Evolutionary conservation across 2,113 vertebrate genomes (phyloP).

Genomic region (Vidua macroura): DNA sequence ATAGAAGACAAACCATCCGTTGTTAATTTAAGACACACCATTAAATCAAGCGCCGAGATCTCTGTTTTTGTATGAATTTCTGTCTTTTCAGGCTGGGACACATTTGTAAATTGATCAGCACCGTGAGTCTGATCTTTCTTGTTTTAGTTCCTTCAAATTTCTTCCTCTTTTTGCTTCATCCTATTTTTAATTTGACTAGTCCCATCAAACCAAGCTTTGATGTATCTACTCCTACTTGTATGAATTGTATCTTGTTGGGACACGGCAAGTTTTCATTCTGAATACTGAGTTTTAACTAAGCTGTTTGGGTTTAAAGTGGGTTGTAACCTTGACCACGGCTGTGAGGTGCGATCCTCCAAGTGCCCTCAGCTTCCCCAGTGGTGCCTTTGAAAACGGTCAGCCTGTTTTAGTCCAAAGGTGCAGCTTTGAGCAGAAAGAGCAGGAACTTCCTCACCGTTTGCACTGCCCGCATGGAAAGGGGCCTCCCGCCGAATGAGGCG

Average conservation of each 20-base stretch:
- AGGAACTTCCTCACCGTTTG: background rate
- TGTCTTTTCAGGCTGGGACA: background rate
- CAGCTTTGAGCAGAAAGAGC: background rate
- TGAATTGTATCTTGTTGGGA: too few species aligned
- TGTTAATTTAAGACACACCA: too few species aligned
- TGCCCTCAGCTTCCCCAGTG: background rate
- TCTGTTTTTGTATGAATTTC: accelerated
- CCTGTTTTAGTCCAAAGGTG: background rate
- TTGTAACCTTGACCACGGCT: accelerated
- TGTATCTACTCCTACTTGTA: background rate
- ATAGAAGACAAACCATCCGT: background rate
- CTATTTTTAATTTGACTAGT: background rate
- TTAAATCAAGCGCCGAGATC: too few species aligned
- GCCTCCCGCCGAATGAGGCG: background rate
- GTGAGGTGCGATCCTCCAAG: background rate
- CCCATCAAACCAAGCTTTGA: background rate
- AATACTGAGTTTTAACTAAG: background rate
- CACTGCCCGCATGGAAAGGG: background rate
- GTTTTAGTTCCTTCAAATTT: background rate
- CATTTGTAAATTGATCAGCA: background rate
- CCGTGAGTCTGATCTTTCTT: too few species aligned
- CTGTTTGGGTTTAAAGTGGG: accelerated
- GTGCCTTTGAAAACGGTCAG: background rate
- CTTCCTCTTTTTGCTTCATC: background rate
- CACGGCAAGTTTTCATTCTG: accelerated